These are phyloP conservation scores for Dysmachus trigonus DNA, from an alignment of 2,888 invertebrate genomes.

Conservation along the genomic window DNA sequence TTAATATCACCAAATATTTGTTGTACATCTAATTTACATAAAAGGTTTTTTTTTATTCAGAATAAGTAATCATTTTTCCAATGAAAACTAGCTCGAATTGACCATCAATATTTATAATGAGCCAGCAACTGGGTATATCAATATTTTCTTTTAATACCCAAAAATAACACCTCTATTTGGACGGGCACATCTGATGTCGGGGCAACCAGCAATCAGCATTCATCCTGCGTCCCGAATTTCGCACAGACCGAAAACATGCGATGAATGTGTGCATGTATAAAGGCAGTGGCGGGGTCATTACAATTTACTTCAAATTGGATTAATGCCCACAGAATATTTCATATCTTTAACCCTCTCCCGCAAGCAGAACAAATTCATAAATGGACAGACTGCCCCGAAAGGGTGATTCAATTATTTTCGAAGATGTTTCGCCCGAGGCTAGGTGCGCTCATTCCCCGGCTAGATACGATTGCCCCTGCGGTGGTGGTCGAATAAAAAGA, in stretches of 20 bases:
- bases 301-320: slow-evolving; percentile 28
- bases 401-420: slow-evolving; percentile 41
- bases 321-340: not conserved
- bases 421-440: not conserved
- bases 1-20: no score
- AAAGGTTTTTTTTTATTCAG: not conserved
- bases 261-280: not conserved
- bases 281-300: not conserved
- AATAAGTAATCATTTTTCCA: not conserved
- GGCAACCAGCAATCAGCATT: slow-evolving; percentile 18
- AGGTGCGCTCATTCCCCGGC: not conserved
- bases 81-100: not conserved
- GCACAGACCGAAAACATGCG: not conserved
- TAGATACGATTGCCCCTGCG: not conserved
- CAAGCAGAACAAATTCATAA: slow-evolving; percentile 6
- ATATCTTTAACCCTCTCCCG: not conserved
- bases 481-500: not conserved
- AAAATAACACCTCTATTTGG: not conserved
- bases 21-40: not conserved
- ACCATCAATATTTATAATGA: not conserved
- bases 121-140: not conserved
- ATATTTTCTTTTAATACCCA: slow-evolving; percentile 36
- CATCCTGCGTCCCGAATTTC: not conserved
- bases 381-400: slow-evolving; percentile 21
- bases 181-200: slow-evolving; percentile 24